Conservation (phyloP, 1,140 invertebrate genomes). For the Drusus annulatus region DNA sequence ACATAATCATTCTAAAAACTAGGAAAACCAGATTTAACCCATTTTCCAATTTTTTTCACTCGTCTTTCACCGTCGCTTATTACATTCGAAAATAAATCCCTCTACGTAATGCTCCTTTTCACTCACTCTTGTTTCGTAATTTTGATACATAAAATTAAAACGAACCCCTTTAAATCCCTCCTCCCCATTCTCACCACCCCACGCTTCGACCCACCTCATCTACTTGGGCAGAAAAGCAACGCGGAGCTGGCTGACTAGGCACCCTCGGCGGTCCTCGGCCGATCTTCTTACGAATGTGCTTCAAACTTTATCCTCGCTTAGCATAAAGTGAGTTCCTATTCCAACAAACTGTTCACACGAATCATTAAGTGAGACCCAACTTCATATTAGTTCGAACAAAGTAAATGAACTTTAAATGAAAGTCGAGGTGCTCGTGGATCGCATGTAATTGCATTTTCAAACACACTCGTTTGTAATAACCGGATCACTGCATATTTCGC, state of each 20-base stretch:
- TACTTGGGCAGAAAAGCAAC: background rate
- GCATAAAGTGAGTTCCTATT: constrained; percentile 28
- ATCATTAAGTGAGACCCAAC: constrained; percentile 30
- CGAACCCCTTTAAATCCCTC: constrained; percentile 5
- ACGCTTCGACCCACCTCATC: background rate
- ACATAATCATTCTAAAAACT: too few relatives aligned
- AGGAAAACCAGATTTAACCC: background rate
- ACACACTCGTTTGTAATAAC: too few relatives aligned
- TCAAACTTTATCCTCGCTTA: constrained; percentile 53
- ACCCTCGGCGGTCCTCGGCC: constrained; percentile 1
- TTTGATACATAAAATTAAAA: constrained; percentile 55
- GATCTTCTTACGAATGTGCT: constrained; percentile 46
- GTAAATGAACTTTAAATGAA: constrained; percentile 11
- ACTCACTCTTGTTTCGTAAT: constrained; percentile 45
- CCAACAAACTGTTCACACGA: constrained; percentile 31
- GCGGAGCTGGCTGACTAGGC: constrained; percentile 2
- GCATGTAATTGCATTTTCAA: too few relatives aligned
- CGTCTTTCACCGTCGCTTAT: constrained; percentile 32
- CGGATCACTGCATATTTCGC: too few relatives aligned
- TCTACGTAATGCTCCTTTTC: constrained; percentile 14
- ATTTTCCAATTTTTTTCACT: constrained; percentile 10
- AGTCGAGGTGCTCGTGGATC: too few relatives aligned
- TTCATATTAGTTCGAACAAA: constrained; percentile 23
- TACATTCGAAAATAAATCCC: constrained; percentile 27
- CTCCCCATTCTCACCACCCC: background rate